phyloP scores from a whole-genome alignment of 1,140 invertebrate species.

The Asbolus verrucosus region DNA sequence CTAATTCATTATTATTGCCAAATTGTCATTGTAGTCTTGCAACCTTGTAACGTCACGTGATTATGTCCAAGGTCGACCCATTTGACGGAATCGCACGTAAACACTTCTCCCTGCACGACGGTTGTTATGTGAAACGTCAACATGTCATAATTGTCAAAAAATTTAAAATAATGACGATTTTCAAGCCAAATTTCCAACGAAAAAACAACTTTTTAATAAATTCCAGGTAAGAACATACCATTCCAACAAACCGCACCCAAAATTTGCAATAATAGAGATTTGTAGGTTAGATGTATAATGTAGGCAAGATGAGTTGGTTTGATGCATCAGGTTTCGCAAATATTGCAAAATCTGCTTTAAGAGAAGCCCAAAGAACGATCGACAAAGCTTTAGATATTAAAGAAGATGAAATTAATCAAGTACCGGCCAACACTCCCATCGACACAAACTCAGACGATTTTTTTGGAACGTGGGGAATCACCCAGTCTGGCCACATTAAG shows the following conservation, averaged over 20 bases:
- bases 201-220: not conserved
- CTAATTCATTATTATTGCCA: too few relatives aligned
- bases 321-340: slow-evolving; percentile 86
- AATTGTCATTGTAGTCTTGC: too few relatives aligned
- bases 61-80: not conserved
- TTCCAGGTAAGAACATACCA: not conserved
- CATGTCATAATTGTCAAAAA: slow-evolving; percentile 32
- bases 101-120: too few relatives aligned
- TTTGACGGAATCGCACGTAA: not conserved
- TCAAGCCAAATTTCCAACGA: slow-evolving; percentile 1
- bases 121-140: slow-evolving; percentile 19
- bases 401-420: slow-evolving; percentile 73
- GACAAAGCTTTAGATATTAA: slow-evolving; percentile 95
- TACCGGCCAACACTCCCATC: slow-evolving; percentile 65
- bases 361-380: slow-evolving; percentile 94
- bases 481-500: slow-evolving; percentile 66
- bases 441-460: slow-evolving; percentile 70
- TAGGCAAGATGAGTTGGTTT: slow-evolving; percentile 93
- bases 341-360: slow-evolving; percentile 88
- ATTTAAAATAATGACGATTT: slow-evolving; percentile 18
- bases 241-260: not conserved
- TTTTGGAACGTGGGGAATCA: slow-evolving; percentile 78
- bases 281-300: slow-evolving; percentile 4
- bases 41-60: not conserved
- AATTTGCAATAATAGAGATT: not conserved